Conservation (phyloP, 2,888 invertebrate genomes). For the Agrochola macilenta region DNA sequence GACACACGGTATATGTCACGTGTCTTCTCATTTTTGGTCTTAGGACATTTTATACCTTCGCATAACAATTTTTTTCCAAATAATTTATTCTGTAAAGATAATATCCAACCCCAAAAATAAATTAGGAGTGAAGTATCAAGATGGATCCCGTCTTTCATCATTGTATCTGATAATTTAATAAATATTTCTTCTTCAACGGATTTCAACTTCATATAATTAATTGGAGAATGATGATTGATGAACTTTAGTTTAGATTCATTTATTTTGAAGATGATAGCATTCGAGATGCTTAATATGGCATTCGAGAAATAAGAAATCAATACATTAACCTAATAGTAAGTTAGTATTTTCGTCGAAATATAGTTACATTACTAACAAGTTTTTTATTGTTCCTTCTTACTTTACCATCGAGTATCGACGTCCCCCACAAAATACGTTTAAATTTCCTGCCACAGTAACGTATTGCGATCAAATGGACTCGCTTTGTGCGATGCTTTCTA, state of each 20-base stretch:
- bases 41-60: too few species aligned
- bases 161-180: slow-evolving; percentile 42
- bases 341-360: not conserved
- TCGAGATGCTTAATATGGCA: not conserved
- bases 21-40: too few species aligned
- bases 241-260: slow-evolving; percentile 14
- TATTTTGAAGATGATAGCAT: not conserved
- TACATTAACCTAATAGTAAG: not conserved
- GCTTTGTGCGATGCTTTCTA: slow-evolving; percentile 37
- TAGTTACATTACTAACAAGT: not conserved
- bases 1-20: too few species aligned
- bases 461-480: slow-evolving; percentile 33
- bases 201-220: slow-evolving; percentile 34
- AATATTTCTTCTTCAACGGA: slow-evolving; percentile 44
- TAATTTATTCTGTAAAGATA: not conserved
- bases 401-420: not conserved
- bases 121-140: slow-evolving; percentile 6
- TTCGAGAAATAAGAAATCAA: not conserved
- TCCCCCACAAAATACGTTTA: slow-evolving; percentile 38
- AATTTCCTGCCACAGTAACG: slow-evolving; percentile 25
- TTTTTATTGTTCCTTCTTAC: not conserved
- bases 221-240: slow-evolving; percentile 36
- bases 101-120: not conserved
- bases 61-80: not conserved
- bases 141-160: slow-evolving; percentile 38